These are phyloP conservation scores for Apis laboriosa DNA, from an alignment of 1,140 invertebrate genomes.

Conservation along the genomic window DNA sequence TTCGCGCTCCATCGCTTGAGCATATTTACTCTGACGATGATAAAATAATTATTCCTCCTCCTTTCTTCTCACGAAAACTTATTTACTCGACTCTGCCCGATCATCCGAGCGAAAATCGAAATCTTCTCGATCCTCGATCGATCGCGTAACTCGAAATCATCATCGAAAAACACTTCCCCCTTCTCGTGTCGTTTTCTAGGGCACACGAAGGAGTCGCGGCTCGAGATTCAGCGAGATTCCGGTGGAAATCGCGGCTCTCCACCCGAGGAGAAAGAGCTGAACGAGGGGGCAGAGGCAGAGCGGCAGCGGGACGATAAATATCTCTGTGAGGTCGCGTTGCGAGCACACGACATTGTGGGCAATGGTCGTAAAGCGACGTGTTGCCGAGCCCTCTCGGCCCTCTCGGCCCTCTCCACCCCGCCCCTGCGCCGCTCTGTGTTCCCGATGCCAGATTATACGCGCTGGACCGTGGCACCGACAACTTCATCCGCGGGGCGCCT, in stretches of 20 bases:
- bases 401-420: conserved; percentile 31
- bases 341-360: conserved; percentile 72
- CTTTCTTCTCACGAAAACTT: no score
- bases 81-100: no score
- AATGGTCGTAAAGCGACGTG: conserved; percentile 72
- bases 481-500: conserved; percentile 79
- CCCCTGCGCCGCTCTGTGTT: conserved; percentile 41
- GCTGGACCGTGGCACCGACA: conserved; percentile 73
- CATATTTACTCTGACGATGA: no score
- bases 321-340: conserved; percentile 65
- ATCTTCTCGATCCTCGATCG: no score
- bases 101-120: no score
- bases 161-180: no score
- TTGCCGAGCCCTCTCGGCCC: conserved; percentile 55
- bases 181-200: neutral
- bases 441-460: conserved; percentile 65
- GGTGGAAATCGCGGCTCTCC: neutral
- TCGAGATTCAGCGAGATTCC: neutral
- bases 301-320: conserved; percentile 64
- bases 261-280: conserved; percentile 29
- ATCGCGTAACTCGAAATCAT: no score
- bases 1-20: no score
- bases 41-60: no score
- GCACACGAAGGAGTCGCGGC: neutral
- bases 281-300: conserved; percentile 28